Percentiles rank a stretch among this genome's conserved stretches.
These are phyloP conservation scores for Brachystomella parvula DNA, from an alignment of 1,140 invertebrate genomes.

Conservation along the genomic window DNA sequence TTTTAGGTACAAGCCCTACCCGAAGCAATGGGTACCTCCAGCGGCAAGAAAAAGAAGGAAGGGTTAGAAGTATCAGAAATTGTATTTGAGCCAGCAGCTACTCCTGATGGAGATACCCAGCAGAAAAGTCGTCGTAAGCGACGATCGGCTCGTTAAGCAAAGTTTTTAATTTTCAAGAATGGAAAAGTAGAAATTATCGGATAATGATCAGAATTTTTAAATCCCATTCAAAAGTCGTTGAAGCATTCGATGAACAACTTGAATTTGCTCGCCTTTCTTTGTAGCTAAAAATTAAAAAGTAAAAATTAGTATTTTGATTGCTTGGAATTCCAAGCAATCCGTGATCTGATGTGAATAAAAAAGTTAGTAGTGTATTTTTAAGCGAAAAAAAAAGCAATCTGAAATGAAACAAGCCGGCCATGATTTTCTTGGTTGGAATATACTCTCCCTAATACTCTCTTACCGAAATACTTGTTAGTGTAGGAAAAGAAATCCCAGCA, in stretches of 20 bases:
- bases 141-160: not conserved
- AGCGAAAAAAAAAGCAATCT: no score
- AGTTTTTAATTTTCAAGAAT: not conserved
- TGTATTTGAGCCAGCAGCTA: no score
- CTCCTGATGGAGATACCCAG: no score
- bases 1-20: not conserved
- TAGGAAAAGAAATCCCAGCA: conserved; percentile 21
- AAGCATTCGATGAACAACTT: conserved; percentile 17
- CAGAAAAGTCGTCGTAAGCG: not conserved
- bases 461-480: conserved; percentile 17
- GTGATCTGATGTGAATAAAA: no score
- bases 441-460: not conserved
- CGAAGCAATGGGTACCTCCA: not conserved
- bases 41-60: not conserved
- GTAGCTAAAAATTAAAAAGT: conserved; percentile 12
- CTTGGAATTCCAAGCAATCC: not conserved
- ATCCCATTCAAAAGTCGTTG: conserved; percentile 6
- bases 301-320: not conserved
- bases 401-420: no score
- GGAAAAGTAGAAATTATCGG: no score
- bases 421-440: no score
- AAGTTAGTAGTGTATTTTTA: no score
- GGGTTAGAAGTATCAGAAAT: no score
- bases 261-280: conserved; percentile 11
- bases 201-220: no score